These are phyloP conservation scores for Fregetta grallaria DNA, from an alignment of 2,113 vertebrate genomes.

Conservation along the genomic window DNA sequence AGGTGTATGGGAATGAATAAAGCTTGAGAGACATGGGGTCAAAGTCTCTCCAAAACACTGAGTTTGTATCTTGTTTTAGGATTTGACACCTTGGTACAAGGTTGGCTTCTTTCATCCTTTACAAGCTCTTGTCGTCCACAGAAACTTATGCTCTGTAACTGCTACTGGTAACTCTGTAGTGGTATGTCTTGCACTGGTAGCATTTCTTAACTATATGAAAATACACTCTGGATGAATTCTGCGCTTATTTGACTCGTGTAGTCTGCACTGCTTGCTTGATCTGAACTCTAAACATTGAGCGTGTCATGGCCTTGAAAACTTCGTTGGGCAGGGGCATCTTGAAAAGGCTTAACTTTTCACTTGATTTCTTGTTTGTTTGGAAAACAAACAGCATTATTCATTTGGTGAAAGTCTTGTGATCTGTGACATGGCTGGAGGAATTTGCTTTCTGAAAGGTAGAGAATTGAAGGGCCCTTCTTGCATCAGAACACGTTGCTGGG, in stretches of 20 bases:
- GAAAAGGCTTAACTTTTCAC: background rate
- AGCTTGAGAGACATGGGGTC: background rate
- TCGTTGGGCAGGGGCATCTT: background rate
- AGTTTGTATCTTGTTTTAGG: background rate
- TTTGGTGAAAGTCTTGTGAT: background rate
- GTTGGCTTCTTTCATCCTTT: background rate
- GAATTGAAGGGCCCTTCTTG: background rate
- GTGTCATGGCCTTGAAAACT: background rate
- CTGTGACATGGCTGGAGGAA: background rate
- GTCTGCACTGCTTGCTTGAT: background rate
- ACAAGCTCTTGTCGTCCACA: background rate
- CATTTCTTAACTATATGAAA: background rate
- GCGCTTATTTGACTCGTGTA: background rate
- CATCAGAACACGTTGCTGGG: background rate
- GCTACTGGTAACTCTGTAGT: background rate
- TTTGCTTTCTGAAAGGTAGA: background rate
- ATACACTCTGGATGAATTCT: background rate
- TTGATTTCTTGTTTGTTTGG: background rate
- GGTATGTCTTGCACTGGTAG: background rate
- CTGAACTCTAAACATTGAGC: background rate
- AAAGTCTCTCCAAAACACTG: background rate
- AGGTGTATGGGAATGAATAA: background rate
- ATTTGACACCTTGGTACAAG: background rate
- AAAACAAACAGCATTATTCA: background rate
- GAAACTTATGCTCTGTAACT: background rate